Evolutionary conservation across 2,888 invertebrate species (phyloP), one percentile per base, ranked within the genome.

Genomic region (Lepidocyrtinus sp.): DNA sequence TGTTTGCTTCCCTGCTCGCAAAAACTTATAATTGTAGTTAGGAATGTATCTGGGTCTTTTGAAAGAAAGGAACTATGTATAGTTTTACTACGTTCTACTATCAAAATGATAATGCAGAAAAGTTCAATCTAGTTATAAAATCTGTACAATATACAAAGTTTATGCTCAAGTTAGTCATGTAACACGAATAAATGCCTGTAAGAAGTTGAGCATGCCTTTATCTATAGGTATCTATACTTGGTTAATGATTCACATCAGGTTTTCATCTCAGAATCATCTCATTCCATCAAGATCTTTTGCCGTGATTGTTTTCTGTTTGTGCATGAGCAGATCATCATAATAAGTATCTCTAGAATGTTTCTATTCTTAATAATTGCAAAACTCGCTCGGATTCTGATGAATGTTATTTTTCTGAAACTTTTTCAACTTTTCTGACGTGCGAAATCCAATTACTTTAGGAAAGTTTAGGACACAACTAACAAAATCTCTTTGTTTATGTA

Each of bases 171-270:
- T n/a, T n/a, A n/a, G n/a, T n/a, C n/a, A n/a, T n/a, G n/a, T n/a
- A n/a, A n/a, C n/a, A n/a, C n/a, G n/a, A n/a, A n/a, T n/a, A n/a
- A n/a, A n/a, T n/a, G n/a, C n/a, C n/a, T n/a, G n/a, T n/a, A n/a
- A n/a, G n/a, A n/a, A n/a, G n/a, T n/a, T n/a, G n/a, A n/a, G n/a
- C n/a, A n/a, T n/a, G n/a, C n/a, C n/a, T n/a, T n/a, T n/a, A n/a
- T n/a, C n/a, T n/a, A n/a, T n/a, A n/a, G n/a, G n/a, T n/a, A n/a
- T n/a, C n/a, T n/a, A n/a, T n/a, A 70, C 70, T 70, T 70, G 64
- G 17, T 76, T 76, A 75, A 64, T 46, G 22, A 76, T 76, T 76
- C 76, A 76, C 36, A 19, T 75, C 75, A 75, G 69, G 69, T 69
- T 59, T 61, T 36, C 62, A 45, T 12, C 68, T 55, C 69, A 70